phyloP scores from a whole-genome alignment of 2,113 vertebrate genomes.

The Erythrocercus mccallii region DNA sequence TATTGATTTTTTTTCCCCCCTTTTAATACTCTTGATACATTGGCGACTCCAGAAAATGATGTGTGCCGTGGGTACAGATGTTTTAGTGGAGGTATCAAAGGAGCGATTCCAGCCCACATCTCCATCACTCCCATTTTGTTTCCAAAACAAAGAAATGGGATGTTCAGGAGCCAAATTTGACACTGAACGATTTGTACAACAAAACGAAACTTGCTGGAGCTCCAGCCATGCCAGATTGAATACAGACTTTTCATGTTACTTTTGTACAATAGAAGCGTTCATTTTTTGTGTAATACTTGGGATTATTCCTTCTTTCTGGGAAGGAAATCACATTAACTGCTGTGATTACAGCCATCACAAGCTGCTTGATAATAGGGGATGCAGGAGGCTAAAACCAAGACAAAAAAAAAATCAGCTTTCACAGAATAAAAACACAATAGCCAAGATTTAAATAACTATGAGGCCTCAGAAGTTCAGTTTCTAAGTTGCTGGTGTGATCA shows the following conservation, averaged over 20 bases:
- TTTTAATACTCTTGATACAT: not conserved
- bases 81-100: slow-evolving; percentile 1
- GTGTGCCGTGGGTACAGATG: not conserved
- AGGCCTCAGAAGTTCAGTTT: not conserved
- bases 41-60: not conserved
- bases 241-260: not conserved
- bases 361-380: not conserved
- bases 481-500: not conserved
- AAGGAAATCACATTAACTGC: not conserved
- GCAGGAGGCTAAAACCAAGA: not conserved
- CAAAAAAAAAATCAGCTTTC: not conserved
- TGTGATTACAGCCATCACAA: slow-evolving; percentile 12
- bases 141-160: not conserved
- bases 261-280: not conserved
- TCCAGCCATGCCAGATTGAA: not conserved
- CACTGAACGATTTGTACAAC: not conserved
- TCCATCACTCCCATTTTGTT: not conserved
- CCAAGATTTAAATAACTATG: not conserved
- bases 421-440: not conserved
- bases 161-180: not conserved
- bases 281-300: not conserved
- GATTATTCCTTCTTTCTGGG: not conserved
- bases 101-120: not conserved
- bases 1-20: not conserved
- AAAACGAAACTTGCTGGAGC: not conserved